Evolutionary conservation across 1,140 invertebrate species (phyloP).

Genomic region (Plectrocnemia conspersa): DNA sequence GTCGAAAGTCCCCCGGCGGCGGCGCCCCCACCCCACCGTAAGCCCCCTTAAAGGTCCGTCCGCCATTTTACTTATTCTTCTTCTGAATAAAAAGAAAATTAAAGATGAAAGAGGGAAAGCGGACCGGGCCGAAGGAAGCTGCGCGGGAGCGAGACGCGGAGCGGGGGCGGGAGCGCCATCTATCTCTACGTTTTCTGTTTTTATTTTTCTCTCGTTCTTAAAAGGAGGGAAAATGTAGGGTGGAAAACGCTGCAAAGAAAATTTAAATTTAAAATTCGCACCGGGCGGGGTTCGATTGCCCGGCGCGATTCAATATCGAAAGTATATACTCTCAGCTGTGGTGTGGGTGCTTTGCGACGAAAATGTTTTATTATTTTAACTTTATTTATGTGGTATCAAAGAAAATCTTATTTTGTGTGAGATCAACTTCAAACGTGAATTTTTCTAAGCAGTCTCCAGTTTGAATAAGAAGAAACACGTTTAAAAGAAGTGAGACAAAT

Average conservation of each 20-base stretch:
- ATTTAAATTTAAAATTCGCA: conserved; percentile 21
- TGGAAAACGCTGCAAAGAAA: conserved; percentile 21
- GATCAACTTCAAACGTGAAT: too few relatives aligned
- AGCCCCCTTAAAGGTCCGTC: conserved; percentile 26
- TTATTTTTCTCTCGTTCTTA: conserved; percentile 21
- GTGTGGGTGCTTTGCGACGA: too few relatives aligned
- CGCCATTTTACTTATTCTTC: conserved; percentile 35
- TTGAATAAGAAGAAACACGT: too few relatives aligned
- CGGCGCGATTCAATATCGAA: too few relatives aligned
- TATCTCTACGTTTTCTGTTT: conserved; percentile 21
- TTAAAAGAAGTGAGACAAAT: too few relatives aligned
- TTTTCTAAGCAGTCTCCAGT: too few relatives aligned
- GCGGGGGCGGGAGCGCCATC: conserved; percentile 14
- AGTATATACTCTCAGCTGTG: too few relatives aligned
- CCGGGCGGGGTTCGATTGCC: too few relatives aligned
- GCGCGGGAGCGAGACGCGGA: background rate
- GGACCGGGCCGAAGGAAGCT: conserved; percentile 1
- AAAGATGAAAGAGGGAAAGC: conserved; percentile 25
- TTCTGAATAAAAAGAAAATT: conserved; percentile 36
- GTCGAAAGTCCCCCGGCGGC: background rate
- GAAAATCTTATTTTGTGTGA: too few relatives aligned
- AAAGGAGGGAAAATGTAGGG: conserved; percentile 24
- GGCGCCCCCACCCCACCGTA: background rate
- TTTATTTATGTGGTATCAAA: too few relatives aligned
- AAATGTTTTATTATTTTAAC: too few relatives aligned